Evolutionary conservation across 2,113 vertebrate species (phyloP).

Genomic region (Melanocharis versteri): DNA sequence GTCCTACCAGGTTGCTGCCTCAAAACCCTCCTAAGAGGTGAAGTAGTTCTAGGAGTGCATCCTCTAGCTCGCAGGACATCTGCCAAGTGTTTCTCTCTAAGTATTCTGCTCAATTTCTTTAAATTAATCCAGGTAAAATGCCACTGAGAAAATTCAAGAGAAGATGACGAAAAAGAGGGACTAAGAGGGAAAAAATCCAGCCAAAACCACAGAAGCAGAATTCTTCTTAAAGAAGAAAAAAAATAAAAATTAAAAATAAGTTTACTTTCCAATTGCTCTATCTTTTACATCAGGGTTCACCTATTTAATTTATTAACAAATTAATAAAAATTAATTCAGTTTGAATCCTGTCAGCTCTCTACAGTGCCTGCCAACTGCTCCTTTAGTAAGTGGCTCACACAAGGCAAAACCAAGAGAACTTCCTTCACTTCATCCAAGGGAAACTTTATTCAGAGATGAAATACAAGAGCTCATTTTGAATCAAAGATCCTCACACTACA

Average conservation of each 20-base stretch:
- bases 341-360: background rate
- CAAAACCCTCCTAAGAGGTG: background rate
- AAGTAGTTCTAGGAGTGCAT: background rate
- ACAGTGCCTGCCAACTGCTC: background rate
- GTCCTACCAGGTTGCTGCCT: background rate
- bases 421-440: background rate
- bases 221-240: background rate
- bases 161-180: background rate
- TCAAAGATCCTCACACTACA: background rate
- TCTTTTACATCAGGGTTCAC: background rate
- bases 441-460: background rate
- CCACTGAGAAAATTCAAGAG: background rate
- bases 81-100: background rate
- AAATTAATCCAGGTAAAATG: background rate
- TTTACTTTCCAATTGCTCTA: background rate
- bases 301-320: background rate
- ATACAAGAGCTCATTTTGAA: background rate
- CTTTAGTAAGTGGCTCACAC: background rate
- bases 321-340: background rate
- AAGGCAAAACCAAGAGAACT: background rate
- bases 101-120: background rate
- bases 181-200: rapidly evolving
- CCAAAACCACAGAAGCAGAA: background rate
- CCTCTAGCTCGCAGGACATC: background rate
- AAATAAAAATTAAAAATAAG: background rate